Evolutionary conservation across 2,113 vertebrate species (phyloP).

Genomic region (Mormoops blainvillei): DNA sequence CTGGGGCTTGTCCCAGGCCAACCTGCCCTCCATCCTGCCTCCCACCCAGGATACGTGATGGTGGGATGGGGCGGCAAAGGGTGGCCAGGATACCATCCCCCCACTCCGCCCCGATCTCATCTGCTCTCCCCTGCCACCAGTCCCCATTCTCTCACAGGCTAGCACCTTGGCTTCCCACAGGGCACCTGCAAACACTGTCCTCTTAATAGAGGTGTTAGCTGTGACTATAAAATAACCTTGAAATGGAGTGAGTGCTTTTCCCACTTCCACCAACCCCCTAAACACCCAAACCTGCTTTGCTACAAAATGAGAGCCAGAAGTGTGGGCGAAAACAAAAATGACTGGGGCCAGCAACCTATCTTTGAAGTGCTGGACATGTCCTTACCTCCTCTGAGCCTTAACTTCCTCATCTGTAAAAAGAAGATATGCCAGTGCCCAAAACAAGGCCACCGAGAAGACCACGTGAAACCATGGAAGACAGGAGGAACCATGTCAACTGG

Average conservation of each 20-base stretch:
- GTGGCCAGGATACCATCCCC: neutral
- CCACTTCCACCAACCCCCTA: neutral
- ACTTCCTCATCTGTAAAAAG: neutral
- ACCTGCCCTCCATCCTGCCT: neutral
- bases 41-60: fast-evolving
- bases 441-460: neutral
- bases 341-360: no score
- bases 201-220: neutral
- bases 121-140: neutral
- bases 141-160: neutral
- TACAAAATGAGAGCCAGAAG: neutral
- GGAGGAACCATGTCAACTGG: fast-evolving
- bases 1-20: neutral
- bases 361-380: neutral
- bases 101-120: no score
- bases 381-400: neutral
- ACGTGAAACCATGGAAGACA: neutral
- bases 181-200: neutral
- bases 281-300: neutral
- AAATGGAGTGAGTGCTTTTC: neutral
- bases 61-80: neutral
- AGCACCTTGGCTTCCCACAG: neutral
- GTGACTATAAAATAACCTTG: neutral
- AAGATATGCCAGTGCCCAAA: no score
- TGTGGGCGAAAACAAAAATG: neutral